A percentile compares a stretch with the other conserved stretches of the same genome.
Conservation (phyloP, 2,888 invertebrate genomes). For the Operophtera brumata region DNA sequence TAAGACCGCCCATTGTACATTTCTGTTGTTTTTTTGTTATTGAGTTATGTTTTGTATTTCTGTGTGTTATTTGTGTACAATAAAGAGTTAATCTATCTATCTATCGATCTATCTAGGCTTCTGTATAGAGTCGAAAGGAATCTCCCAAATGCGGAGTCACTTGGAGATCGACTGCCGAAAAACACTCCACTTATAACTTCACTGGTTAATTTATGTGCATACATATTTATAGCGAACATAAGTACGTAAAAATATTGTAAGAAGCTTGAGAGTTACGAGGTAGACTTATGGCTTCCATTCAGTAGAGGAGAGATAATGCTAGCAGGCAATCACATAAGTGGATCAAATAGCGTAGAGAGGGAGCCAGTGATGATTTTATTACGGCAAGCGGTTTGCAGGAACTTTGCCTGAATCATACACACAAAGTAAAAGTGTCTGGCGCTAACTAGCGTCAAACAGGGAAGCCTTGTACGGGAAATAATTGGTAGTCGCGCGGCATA, state of each 20-base stretch:
- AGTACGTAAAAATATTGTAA: conserved; percentile 67
- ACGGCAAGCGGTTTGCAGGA: neutral
- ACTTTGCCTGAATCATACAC: too few relatives aligned
- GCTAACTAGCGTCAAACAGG: too few relatives aligned
- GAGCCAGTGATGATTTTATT: conserved; percentile 1
- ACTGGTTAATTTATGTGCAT: conserved; percentile 58
- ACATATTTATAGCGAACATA: conserved; percentile 54
- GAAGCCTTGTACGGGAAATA: too few relatives aligned
- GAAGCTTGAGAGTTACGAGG: conserved; percentile 75
- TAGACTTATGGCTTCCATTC: conserved; percentile 79
- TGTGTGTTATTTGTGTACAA: too few relatives aligned
- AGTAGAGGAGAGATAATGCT: conserved; percentile 76
- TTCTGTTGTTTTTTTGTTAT: too few relatives aligned
- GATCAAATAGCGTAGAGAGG: conserved; percentile 64
- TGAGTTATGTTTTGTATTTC: too few relatives aligned
- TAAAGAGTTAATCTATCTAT: too few relatives aligned
- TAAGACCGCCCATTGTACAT: too few relatives aligned
- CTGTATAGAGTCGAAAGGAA: conserved; percentile 12
- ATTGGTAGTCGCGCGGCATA: too few relatives aligned
- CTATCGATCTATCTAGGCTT: too few relatives aligned
- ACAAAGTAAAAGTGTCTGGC: too few relatives aligned
- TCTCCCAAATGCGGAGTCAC: conserved; percentile 22
- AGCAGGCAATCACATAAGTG: conserved; percentile 81
- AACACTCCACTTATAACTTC: conserved; percentile 39
- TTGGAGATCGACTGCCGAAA: conserved; percentile 5